Base-by-base conservation (phyloP, 2,888 invertebrate species). In the Phanerotoma sp. region DNA sequence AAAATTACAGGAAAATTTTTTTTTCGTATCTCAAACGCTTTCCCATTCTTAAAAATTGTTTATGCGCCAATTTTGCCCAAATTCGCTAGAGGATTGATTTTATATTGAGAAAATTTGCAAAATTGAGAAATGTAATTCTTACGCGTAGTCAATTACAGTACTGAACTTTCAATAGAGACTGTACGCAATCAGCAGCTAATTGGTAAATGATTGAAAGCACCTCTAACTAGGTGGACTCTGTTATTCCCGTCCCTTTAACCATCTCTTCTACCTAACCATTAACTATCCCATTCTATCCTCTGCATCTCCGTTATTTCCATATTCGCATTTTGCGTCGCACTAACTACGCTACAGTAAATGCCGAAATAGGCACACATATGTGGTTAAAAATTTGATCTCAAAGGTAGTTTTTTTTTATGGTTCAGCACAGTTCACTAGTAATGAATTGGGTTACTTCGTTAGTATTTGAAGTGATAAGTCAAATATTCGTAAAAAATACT, bases 171-270 rank as follows among this genome's bases (percentile, higher is more conserved):
- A 54, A 56, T 49, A 54, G 54, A 52, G 62, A 57, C 56, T 63
- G 63, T 60, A 69, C 66, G 74, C 73, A 74, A 72, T 75, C 72
- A 71, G 69, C 65, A 68, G 69, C 68, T 74, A 75, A 75, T 75
- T 74, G 71, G 68, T 65, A 67, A 74, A 71, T 74, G 69, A 74
- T 75, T 72, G 72, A 70, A 70, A 64, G 65, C 65, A 64, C 64
- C 62, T 62, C 56, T 62, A 64, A 63, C 66, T 62, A 64, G 61
- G 53, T 59, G 51, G 63, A 59, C 56, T 49, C 47, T 42, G 57
- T 48, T 58, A 54, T 51, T 66, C 18, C 25, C 38, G 28, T 48
- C 52, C 11, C 37, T 49, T 54, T 25, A 38, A 25, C 28, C 65
- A 25, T 25, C 7, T 25, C 25, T 25, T 6, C 25, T 25, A 25